These are phyloP conservation scores for Hesperia comma DNA, from an alignment of 2,888 invertebrate species.

Conservation along the genomic window DNA sequence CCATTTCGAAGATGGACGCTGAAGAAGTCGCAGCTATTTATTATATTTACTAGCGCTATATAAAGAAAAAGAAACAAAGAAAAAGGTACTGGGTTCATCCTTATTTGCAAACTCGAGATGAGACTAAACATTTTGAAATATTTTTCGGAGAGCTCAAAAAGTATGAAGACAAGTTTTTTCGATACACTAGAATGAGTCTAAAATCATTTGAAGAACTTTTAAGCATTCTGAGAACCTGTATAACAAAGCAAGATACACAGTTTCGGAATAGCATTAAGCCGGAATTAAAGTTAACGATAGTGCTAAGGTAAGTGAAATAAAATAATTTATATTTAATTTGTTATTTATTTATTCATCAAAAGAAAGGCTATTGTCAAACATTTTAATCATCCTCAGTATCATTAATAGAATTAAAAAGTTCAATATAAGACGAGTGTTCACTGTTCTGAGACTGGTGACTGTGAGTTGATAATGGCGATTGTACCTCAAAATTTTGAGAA, in stretches of 20 bases:
- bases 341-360: slow-evolving; percentile 20
- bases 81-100: slow-evolving; percentile 44
- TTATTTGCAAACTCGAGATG: slow-evolving; percentile 43
- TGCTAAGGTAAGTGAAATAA: slow-evolving; percentile 3
- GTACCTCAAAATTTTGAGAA: slow-evolving; percentile 18
- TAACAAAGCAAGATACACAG: too few species aligned
- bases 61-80: slow-evolving; percentile 38
- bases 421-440: too few species aligned
- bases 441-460: too few species aligned
- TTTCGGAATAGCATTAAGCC: slow-evolving; percentile 21
- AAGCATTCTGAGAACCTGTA: too few species aligned
- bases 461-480: too few species aligned
- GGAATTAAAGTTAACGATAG: slow-evolving; percentile 29
- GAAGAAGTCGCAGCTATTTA: too few species aligned
- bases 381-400: too few species aligned
- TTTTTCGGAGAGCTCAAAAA: slow-evolving; percentile 36
- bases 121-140: slow-evolving; percentile 35
- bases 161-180: slow-evolving; percentile 40
- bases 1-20: too few species aligned
- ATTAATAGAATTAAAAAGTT: too few species aligned
- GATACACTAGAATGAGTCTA: slow-evolving; percentile 42
- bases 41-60: too few species aligned
- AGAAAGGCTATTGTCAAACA: too few species aligned
- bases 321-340: slow-evolving; percentile 12
- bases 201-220: slow-evolving; percentile 36